Percentiles rank a stretch among this genome's conserved stretches.
phyloP scores from a whole-genome alignment of 1,140 invertebrate genomes.

The Pentalonia nigronervosa region DNA sequence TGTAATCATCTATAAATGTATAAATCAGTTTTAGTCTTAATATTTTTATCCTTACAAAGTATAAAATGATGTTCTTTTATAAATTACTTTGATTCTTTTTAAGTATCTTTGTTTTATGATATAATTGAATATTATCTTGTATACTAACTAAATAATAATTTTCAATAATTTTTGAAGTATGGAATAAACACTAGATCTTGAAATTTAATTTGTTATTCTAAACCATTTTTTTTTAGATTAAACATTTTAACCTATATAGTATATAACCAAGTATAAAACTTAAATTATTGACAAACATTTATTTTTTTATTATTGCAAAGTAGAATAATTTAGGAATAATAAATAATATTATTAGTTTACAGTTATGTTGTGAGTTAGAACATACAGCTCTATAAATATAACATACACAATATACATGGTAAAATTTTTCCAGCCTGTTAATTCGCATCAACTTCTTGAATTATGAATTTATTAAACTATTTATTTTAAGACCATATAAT shows the following conservation, averaged over 20 bases:
- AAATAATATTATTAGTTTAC: background rate
- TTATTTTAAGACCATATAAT: no score
- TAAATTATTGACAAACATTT: background rate
- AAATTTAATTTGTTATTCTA: background rate
- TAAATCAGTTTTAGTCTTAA: constrained; percentile 20
- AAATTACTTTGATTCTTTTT: background rate
- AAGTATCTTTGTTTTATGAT: background rate
- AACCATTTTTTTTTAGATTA: background rate
- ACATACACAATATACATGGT: background rate
- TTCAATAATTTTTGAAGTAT: background rate
- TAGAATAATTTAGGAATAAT: background rate
- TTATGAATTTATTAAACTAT: no score
- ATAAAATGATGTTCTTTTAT: background rate
- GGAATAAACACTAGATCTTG: background rate
- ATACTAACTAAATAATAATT: background rate
- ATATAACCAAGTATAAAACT: background rate
- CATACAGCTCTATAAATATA: background rate
- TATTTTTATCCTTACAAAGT: background rate
- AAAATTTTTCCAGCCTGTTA: background rate
- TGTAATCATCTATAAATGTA: background rate
- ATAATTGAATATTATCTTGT: constrained; percentile 8
- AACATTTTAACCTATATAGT: background rate
- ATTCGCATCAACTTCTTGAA: background rate
- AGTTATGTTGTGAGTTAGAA: background rate
- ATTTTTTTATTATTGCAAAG: background rate